Evolutionary conservation across 1,140 invertebrate genomes (phyloP).

Genomic region (Atta texana): DNA sequence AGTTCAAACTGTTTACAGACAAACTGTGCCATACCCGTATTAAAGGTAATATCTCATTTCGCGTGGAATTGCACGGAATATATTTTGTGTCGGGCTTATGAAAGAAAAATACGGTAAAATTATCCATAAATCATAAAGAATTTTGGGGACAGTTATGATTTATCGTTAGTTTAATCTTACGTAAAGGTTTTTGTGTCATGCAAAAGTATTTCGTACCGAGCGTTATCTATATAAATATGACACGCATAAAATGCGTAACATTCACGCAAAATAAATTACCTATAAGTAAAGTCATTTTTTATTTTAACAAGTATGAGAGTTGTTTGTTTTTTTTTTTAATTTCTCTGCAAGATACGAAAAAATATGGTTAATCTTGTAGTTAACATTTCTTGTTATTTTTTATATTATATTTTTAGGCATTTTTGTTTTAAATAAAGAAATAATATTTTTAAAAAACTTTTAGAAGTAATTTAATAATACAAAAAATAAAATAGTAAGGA

Average conservation of each 20-base stretch:
- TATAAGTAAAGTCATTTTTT: conserved; percentile 13
- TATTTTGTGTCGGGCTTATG: conserved; percentile 45
- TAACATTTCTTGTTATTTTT: neutral
- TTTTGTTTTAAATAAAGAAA: conserved; percentile 13
- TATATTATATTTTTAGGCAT: neutral
- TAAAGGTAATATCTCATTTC: conserved; percentile 65
- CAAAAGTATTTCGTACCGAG: neutral
- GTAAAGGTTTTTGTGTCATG: neutral
- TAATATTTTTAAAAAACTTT: neutral
- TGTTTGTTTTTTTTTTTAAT: neutral
- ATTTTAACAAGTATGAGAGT: neutral
- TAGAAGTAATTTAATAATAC: too few relatives aligned
- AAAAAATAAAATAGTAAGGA: too few relatives aligned
- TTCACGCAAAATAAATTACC: neutral
- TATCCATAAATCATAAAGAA: conserved; percentile 51
- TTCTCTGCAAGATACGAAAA: neutral
- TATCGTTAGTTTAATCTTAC: conserved; percentile 36
- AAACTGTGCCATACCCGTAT: conserved; percentile 22
- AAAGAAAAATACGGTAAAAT: conserved; percentile 55
- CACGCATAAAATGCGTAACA: neutral
- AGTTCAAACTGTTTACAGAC: conserved; percentile 57
- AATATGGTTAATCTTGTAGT: too few relatives aligned
- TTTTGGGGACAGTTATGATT: conserved; percentile 44
- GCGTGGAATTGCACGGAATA: conserved; percentile 50
- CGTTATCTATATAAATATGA: conserved; percentile 12